Base-by-base conservation (phyloP, 2,888 invertebrate genomes). In the Agapostemon virescens region DNA sequence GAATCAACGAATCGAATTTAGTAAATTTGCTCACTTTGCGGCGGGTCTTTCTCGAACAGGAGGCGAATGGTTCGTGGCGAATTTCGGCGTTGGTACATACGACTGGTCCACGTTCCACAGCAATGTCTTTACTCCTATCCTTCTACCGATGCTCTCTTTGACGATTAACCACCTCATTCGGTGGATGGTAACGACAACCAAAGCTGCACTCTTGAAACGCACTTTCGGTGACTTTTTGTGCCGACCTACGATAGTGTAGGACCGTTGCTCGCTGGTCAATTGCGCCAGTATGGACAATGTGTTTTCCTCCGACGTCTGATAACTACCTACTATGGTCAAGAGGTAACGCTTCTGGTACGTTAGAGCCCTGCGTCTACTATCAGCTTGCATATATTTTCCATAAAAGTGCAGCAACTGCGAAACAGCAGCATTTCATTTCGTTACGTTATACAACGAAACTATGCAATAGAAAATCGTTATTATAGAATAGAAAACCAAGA, bases 331-430 rank as follows among this genome's bases (percentile, higher is more conserved):
- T 78, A 96, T 94, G 23, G 96, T 94, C 83, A 97, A 94, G 73
- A 98, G 93, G 92, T 98, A 98, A 30, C 96, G 95, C 93, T 98
- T 98, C 93, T 98, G 98, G 94, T 96, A 98, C 71, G 96, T 95
- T 73, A 98, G 93, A 20, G 98, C 97, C 92, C 98, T 98, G 78
- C 97, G 95, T 88, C 96, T 97, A 90, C 98, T 97, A 91, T 98
- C 97, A 6, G 96, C 95, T 45, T 97, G 94, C 85, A 98, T 93
- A 90, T 96, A 97, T 88, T 95, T 95, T 17, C 95, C 95, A 82
- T 95, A 94, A 79, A 95, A 92, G 84, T 95, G 94, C 81, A 95
- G 94, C 42, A 94, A 93, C 92, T 95, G 75, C 69, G 13, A 49
- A 49, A 49, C 49, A 49, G n/a, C n/a, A n/a, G n/a, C n/a, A n/a